A percentile compares a stretch with the other conserved stretches of the same genome.
Conservation (phyloP, 2,888 invertebrate species). For the Xanthorhoe spadicearia region DNA sequence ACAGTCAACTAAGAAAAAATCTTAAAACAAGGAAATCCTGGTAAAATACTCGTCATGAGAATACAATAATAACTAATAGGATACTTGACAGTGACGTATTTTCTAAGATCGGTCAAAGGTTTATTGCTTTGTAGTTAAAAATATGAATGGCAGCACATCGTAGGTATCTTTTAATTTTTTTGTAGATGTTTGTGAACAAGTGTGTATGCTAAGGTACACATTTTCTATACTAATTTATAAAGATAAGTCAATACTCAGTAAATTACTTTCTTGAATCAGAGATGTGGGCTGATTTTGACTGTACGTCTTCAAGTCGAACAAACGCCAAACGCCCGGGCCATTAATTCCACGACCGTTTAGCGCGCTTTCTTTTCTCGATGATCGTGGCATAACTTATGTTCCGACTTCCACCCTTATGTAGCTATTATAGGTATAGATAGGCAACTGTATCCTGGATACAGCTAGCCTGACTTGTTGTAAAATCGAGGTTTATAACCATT, state of each 20-base stretch:
- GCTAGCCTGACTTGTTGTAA: no score
- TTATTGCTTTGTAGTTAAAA: not conserved
- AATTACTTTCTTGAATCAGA: no score
- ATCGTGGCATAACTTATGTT: constrained; percentile 40
- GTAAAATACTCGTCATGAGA: not conserved
- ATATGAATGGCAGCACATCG: not conserved
- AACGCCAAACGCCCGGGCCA: constrained; percentile 31
- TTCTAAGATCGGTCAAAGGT: not conserved
- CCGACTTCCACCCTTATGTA: constrained; percentile 22
- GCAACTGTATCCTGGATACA: not conserved
- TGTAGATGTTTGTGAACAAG: not conserved
- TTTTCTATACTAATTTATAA: no score
- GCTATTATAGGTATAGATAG: constrained; percentile 3
- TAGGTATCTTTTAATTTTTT: not conserved
- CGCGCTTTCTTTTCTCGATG: constrained; percentile 42
- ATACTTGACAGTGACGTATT: not conserved
- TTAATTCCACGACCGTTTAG: constrained; percentile 41
- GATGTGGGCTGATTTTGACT: not conserved
- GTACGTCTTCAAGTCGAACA: constrained; percentile 11
- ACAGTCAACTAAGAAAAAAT: not conserved
- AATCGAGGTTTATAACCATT: no score
- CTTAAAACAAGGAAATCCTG: not conserved
- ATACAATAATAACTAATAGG: not conserved
- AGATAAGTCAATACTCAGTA: no score
- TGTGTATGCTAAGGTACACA: no score